Percentiles rank a stretch among this genome's conserved stretches.
Evolutionary conservation across 2,888 invertebrate genomes (phyloP).

Genomic region (Platycheirus albimanus): DNA sequence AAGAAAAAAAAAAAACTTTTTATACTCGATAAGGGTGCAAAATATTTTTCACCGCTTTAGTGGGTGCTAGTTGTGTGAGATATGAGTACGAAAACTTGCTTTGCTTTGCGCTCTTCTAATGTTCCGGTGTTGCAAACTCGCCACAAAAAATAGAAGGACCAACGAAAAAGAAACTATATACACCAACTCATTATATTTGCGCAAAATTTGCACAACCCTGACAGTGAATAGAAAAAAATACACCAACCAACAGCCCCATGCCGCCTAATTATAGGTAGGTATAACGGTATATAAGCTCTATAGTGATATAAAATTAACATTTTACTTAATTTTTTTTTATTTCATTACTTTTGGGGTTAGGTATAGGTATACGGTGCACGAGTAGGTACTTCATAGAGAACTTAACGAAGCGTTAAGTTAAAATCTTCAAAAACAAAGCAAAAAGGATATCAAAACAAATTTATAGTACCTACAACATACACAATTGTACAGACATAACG

Average conservation of each 20-base stretch:
- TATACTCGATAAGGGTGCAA: conserved; percentile 56
- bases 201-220: conserved; percentile 50
- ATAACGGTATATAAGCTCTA: conserved; percentile 25
- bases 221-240: conserved; percentile 10
- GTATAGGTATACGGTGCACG: conserved; percentile 3
- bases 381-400: conserved; percentile 46
- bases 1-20: neutral
- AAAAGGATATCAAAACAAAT: conserved; percentile 18
- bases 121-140: conserved; percentile 55
- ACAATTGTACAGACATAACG: no score
- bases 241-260: conserved; percentile 3
- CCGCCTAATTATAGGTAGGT: conserved; percentile 70
- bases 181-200: conserved; percentile 52
- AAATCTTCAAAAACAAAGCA: conserved; percentile 11
- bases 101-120: conserved; percentile 53
- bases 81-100: conserved; percentile 36
- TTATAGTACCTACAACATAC: conserved; percentile 13
- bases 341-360: conserved; percentile 9
- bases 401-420: conserved; percentile 67
- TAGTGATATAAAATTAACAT: conserved; percentile 65
- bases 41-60: conserved; percentile 58
- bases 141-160: conserved; percentile 5
- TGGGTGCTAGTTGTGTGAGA: conserved; percentile 60
- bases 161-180: conserved; percentile 10
- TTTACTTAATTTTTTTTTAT: conserved; percentile 34